Conservation (phyloP, 2,797 vertebrate genomes). For the Sandelia bainsii region DNA sequence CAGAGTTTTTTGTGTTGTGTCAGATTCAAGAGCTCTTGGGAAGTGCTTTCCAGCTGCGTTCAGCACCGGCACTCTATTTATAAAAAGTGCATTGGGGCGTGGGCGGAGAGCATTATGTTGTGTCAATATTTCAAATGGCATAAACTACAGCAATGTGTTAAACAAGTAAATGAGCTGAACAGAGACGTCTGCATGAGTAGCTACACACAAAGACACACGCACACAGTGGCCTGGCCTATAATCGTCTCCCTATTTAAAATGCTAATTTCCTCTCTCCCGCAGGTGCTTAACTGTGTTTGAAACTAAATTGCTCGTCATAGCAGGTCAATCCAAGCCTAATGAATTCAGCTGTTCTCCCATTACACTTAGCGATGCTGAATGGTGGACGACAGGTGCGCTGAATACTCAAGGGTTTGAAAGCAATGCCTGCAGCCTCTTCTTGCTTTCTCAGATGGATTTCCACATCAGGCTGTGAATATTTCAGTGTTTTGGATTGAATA, state of each 20-base stretch:
- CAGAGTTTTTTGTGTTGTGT: constrained; percentile 68
- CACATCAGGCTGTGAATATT: constrained; percentile 63
- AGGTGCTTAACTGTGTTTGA: constrained; percentile 79
- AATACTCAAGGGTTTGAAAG: constrained; percentile 45
- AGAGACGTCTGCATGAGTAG: constrained; percentile 34
- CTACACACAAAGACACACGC: constrained; percentile 36
- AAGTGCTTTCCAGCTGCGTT: constrained; percentile 74
- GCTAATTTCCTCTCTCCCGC: constrained; percentile 77
- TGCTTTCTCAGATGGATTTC: constrained; percentile 52
- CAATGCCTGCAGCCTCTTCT: constrained; percentile 31
- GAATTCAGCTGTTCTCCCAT: constrained; percentile 70
- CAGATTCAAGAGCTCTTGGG: constrained; percentile 60
- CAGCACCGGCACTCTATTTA: constrained; percentile 65
- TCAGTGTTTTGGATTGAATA: constrained; percentile 40
- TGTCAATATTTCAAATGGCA: constrained; percentile 68
- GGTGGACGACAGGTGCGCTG: constrained; percentile 46
- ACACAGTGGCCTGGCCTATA: constrained; percentile 75
- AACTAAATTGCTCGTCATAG: constrained; percentile 79
- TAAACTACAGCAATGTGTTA: constrained; percentile 46
- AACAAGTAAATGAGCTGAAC: constrained; percentile 55
- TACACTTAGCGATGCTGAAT: constrained; percentile 60
- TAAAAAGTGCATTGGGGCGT: constrained; percentile 70
- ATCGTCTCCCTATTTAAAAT: constrained; percentile 79
- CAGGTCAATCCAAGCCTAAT: constrained; percentile 78
- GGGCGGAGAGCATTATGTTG: constrained; percentile 72